These are phyloP conservation scores for Zele albiditarsus DNA, from an alignment of 2,888 invertebrate species.

Conservation along the genomic window DNA sequence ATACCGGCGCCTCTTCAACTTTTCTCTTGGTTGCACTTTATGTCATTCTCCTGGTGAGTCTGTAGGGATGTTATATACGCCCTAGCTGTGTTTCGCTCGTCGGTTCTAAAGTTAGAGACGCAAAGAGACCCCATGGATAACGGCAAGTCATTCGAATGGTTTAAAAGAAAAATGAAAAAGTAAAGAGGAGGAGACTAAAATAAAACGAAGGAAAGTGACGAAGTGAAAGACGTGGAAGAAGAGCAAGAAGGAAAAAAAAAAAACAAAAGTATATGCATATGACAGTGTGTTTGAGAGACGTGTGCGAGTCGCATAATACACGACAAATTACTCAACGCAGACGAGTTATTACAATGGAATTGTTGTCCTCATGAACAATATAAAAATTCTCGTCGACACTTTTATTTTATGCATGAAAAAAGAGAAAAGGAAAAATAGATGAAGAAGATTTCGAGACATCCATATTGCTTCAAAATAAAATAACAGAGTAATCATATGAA, in stretches of 20 bases:
- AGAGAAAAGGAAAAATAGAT: neutral
- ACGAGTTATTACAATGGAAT: constrained; percentile 11
- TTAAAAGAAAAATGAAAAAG: constrained; percentile 18
- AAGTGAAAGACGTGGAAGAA: neutral
- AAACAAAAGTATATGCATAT: constrained; percentile 16
- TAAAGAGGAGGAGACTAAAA: neutral
- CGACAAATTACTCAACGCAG: constrained; percentile 16
- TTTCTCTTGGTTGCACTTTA: neutral
- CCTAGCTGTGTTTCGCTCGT: constrained; percentile 17
- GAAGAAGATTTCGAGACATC: neutral
- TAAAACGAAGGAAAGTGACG: neutral
- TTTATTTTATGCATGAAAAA: constrained; percentile 6
- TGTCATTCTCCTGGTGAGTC: neutral
- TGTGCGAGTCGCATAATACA: constrained; percentile 15
- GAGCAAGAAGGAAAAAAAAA: constrained; percentile 19
- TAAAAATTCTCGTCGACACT: neutral
- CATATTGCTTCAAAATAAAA: neutral
- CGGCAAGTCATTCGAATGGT: constrained; percentile 36
- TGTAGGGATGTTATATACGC: constrained; percentile 4
- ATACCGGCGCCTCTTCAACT: neutral
- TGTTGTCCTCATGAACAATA: neutral
- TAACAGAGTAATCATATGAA: too few relatives aligned
- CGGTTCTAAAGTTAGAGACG: constrained; percentile 49
- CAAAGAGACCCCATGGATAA: constrained; percentile 45
- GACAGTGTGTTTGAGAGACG: neutral